Percentiles rank a stretch among this genome's conserved stretches.
Evolutionary conservation across 2,888 invertebrate genomes (phyloP).

Genomic region (Cheilosia grossa): DNA sequence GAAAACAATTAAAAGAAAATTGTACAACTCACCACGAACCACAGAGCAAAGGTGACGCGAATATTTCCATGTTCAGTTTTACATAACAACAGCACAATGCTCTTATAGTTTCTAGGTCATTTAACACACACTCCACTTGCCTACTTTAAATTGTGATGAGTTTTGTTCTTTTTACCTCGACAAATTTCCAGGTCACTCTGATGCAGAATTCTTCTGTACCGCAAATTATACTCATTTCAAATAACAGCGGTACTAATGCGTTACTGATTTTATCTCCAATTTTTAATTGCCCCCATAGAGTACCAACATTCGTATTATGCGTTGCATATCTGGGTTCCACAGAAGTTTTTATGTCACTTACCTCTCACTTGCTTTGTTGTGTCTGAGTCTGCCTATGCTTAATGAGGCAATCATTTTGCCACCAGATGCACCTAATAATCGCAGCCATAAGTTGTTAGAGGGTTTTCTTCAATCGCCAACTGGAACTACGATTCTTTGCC

Average conservation of each 20-base stretch:
- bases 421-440: not conserved
- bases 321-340: constrained; percentile 59
- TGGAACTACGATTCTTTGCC: constrained; percentile 1
- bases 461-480: not conserved
- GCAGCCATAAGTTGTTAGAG: too few relatives aligned
- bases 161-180: constrained; percentile 37
- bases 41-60: not conserved
- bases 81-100: not conserved
- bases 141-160: constrained; percentile 17
- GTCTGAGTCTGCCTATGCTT: constrained; percentile 37
- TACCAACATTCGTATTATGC: constrained; percentile 38
- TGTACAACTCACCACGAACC: not conserved
- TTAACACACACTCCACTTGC: not conserved
- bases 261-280: constrained; percentile 59
- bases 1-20: too few relatives aligned
- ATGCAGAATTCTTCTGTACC: constrained; percentile 41
- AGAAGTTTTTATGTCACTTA: constrained; percentile 43
- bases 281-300: constrained; percentile 51
- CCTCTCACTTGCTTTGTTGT: constrained; percentile 3
- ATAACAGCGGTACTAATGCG: constrained; percentile 50
- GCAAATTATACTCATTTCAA: constrained; percentile 64
- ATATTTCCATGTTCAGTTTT: not conserved
- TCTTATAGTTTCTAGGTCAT: not conserved
- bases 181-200: constrained; percentile 53
- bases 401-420: constrained; percentile 51